Base-by-base conservation (phyloP, 2,888 invertebrate species). In the Eupeodes latifasciatus region DNA sequence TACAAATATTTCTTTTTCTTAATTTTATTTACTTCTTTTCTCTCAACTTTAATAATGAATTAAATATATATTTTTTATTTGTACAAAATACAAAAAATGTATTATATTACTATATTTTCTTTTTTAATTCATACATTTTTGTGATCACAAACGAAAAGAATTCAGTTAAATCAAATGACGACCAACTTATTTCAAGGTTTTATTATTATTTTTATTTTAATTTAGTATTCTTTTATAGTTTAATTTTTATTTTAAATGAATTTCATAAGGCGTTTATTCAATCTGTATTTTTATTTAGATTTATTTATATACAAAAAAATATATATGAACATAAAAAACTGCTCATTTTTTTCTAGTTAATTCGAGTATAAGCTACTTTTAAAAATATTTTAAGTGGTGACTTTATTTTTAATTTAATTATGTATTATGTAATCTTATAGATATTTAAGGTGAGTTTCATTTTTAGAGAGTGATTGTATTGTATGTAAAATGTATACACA, bases 321-420 rank as follows among this genome's bases (percentile, higher is more conserved):
- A 27, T 27, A 27, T 27, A 27, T 27, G 27, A 6, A 47, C 36
- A 40, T 40, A 40, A 3, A 12, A 82, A 81, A 81, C 79, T 72
- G 71, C 79, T 88, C 57, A 62, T 77, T 74, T 81, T 27, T 79
- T 72, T 80, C 69, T 88, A 88, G 88, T 85, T 62, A 88, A 88
- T 81, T 69, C 84, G 78, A 88, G 81, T 59, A 74, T 87, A 84
- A 84, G 80, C 72, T 84, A 66, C 61, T 84, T 83, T 77, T 57
- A 2, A 71, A 71, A 53, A 27, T 83, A 72, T 69, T 47, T 9
- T 76, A 69, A 78, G 82, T 81, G 67, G 62, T 55, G 66, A 62
- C 40, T 74, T 72, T 53, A 67, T 80, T 66, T 27, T 66, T 62
- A 53, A 72, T 64, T 64, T 34, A 36, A 76, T 49, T 47, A 49